Conservation (phyloP, 2,888 invertebrate species). For the Lasioglossum leucozonium region DNA sequence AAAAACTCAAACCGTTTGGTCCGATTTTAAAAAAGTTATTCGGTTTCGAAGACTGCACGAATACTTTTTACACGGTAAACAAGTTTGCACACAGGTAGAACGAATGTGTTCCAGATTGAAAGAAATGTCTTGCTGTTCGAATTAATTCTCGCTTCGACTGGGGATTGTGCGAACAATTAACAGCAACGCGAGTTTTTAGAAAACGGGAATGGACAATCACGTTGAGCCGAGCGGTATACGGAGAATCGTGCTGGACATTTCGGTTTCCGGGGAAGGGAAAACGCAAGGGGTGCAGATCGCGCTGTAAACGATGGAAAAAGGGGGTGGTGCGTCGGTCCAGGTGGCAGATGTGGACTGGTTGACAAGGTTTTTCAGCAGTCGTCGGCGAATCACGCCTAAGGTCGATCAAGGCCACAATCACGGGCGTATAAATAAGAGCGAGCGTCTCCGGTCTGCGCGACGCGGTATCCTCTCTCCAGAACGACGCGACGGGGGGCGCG, state of each 20-base stretch:
- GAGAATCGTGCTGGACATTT: neutral
- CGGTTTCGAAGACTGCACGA: no score
- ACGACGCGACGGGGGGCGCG: constrained; percentile 54
- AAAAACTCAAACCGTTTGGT: no score
- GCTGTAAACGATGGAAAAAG: neutral
- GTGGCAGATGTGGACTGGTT: neutral
- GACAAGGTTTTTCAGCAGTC: constrained; percentile 20
- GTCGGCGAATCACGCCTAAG: constrained; percentile 30
- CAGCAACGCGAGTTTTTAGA: neutral
- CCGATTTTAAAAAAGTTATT: no score
- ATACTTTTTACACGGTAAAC: no score
- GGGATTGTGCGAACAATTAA: neutral
- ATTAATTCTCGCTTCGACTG: no score
- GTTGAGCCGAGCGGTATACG: neutral
- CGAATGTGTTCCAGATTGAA: no score
- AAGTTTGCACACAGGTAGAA: no score
- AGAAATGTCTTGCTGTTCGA: no score
- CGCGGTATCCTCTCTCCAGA: constrained; percentile 44
- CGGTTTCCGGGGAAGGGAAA: neutral
- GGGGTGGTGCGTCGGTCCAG: neutral
- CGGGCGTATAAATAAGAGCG: constrained; percentile 48
- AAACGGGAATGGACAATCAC: neutral
- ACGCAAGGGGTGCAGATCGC: neutral
- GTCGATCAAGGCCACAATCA: constrained; percentile 42
- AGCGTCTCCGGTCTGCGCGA: constrained; percentile 61